Base-by-base conservation (phyloP, 2,113 vertebrate species). In the Rhinolophus ferrumequinum region DNA sequence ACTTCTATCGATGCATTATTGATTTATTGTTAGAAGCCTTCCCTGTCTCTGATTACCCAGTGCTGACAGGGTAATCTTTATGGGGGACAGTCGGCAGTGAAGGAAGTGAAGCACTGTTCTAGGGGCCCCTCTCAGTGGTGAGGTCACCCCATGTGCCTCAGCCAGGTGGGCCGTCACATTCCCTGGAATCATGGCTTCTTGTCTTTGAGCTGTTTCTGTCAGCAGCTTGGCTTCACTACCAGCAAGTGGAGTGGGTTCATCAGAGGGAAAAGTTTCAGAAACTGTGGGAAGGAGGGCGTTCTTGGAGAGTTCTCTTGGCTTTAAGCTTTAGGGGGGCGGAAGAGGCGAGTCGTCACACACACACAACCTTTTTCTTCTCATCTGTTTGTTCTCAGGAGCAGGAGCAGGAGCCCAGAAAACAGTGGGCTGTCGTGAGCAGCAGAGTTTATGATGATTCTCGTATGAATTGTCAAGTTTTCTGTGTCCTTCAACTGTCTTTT, bases 81-180 rank as follows among this genome's bases (percentile, higher is more conserved):
- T 22, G 26, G 50, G n/a, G 50, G 41, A 6, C 8, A n/a, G 8
- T 10, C 21, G 22, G 64, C 79, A 16, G 8, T 9, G 35, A 64
- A 88, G 75, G 52, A 92, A 87, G 93, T 13, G 12, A 90, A 97
- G 80, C 92, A 85, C 66, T 64, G 86, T 95, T 95, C 92, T 94
- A 92, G 94, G 92, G 97, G 52, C 93, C 90, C 19, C 62, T 72
- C 95, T 69, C 24, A 1, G 35, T 9, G 52, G 67, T 97, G 97
- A 97, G 98, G 97, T 98, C 96, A 98, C 94, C 93, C 38, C 67
- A 64, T 93, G 95, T 82, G 90, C 96, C 89, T 1, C 28, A n/a
- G 13, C 92, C 91, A 90, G 97, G 96, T 95, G 93, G 95, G 84
- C 88, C 64, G 38, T 96, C 79, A 93, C 92, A 77, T 89, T 96